Conservation (phyloP, 2,888 invertebrate genomes). For the Hemistola chrysoprasaria region DNA sequence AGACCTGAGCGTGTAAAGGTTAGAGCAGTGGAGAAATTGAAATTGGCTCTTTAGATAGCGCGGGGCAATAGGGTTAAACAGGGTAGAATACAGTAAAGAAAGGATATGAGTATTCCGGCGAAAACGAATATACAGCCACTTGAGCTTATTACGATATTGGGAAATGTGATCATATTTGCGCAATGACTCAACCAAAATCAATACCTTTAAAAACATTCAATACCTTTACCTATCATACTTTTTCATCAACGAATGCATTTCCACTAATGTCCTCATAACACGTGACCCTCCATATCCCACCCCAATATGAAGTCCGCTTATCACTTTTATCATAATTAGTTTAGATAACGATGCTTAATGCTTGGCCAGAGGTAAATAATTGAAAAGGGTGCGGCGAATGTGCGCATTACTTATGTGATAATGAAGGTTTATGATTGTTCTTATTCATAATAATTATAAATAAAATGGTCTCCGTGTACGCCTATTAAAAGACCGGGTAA, state of each 20-base stretch:
- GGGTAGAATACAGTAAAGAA: too few species aligned
- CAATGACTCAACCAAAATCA: slow-evolving; percentile 7
- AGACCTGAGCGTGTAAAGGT: too few species aligned
- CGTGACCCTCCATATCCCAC: slow-evolving; percentile 47
- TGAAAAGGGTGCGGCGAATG: slow-evolving; percentile 24
- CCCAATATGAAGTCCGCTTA: slow-evolving; percentile 19
- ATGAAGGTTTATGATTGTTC: slow-evolving; percentile 1
- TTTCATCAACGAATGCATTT: slow-evolving; percentile 14
- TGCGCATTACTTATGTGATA: slow-evolving; percentile 14
- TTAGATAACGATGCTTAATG: slow-evolving; percentile 28
- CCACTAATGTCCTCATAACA: slow-evolving; percentile 31
- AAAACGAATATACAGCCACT: too few species aligned
- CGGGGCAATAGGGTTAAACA: too few species aligned
- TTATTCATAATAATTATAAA: too few species aligned
- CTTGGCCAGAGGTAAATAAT: slow-evolving; percentile 23
- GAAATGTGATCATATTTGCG: too few species aligned
- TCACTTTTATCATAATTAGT: slow-evolving; percentile 31
- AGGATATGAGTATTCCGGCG: too few species aligned
- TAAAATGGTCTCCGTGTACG: too few species aligned
- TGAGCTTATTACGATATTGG: too few species aligned
- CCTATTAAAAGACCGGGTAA: too few species aligned
- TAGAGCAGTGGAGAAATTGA: too few species aligned
- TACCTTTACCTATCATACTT: slow-evolving; percentile 9
- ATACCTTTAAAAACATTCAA: slow-evolving; percentile 5
- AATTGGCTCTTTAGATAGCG: too few species aligned